Percentiles rank a stretch among this genome's conserved stretches.
phyloP scores from a whole-genome alignment of 2,113 vertebrate species.

The Lepisosteus osseus region DNA sequence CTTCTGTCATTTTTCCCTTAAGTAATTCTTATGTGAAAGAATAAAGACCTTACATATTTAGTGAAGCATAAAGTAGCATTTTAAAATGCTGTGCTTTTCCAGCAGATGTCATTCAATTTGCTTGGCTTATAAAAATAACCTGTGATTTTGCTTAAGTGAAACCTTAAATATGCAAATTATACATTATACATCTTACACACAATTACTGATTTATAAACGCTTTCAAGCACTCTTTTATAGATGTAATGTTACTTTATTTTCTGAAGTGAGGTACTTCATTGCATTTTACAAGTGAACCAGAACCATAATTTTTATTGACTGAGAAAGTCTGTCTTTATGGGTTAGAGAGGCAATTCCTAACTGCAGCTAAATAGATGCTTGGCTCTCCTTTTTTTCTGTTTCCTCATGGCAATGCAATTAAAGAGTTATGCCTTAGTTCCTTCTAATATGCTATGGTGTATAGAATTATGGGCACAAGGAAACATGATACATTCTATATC shows the following conservation, averaged over 20 bases:
- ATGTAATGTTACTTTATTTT: background rate
- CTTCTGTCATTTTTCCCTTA: background rate
- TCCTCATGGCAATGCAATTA: constrained; percentile 25
- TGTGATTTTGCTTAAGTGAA: background rate
- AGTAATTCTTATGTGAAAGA: background rate
- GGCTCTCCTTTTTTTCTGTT: constrained; percentile 23
- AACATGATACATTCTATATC: background rate
- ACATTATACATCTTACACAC: background rate
- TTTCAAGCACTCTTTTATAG: background rate
- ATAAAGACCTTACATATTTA: background rate
- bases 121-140: background rate
- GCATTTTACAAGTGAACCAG: constrained; percentile 14
- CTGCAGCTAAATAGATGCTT: constrained; percentile 36
- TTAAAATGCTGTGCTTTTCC: too few relatives aligned
- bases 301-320: constrained; percentile 39
- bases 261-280: constrained; percentile 38
- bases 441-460: background rate
- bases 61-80: too few relatives aligned
- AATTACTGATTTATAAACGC: constrained; percentile 2
- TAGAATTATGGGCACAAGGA: too few relatives aligned
- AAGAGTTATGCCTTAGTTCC: constrained; percentile 25
- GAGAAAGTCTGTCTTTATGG: constrained; percentile 29
- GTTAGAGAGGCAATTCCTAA: constrained; percentile 25
- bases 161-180: background rate
- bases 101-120: background rate